Base-by-base conservation (phyloP, 2,888 invertebrate genomes). In the Trachelus troglodyta region DNA sequence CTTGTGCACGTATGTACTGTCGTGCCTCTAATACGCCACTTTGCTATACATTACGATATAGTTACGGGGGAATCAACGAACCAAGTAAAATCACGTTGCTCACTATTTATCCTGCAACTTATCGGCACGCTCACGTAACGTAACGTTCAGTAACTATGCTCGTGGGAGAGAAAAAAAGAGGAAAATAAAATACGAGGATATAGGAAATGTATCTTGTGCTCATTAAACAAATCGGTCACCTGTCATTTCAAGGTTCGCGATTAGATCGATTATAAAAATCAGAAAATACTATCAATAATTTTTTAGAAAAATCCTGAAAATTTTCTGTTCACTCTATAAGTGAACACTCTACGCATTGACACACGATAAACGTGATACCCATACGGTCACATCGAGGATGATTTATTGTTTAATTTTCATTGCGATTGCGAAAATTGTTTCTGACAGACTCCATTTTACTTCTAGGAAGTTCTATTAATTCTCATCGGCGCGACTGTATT, bases 401-500 rank as follows among this genome's bases (percentile, higher is more conserved):
- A 76, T 73, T 75, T 81, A 79, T 83, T 77, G 74, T 2, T 56
- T 56, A 9, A 75, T 71, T 74, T 30, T 15, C 12, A 71, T 30
- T 23, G 11, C 77, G 76, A 74, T 79, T 74, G 79, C 74, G 23
- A 56, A 56, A 56, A 9, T 23, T 23, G 1, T 79, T 80, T 80
- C 78, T 79, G 79, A 81, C 77, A 80, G 73, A 78, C 79, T 76
- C 79, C 78, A 78, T 83, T 56, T 80, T 82, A 81, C 80, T 81
- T 83, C 80, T 79, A 76, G 78, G 83, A 82, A 83, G 83, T 84
- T 82, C 23, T 23, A 56, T 9, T 9, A 23, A 23, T 56, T 23
- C 4, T 15, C 40, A 40, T 40, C 15, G 15, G 15, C 15, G 40
- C 56, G 56, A 23, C 56, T 9, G 56, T 23, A 56, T 23, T 23